Percentiles rank a stretch among this genome's conserved stretches.
These are phyloP conservation scores for Antennarius striatus DNA, from an alignment of 2,113 vertebrate genomes.

Conservation along the genomic window DNA sequence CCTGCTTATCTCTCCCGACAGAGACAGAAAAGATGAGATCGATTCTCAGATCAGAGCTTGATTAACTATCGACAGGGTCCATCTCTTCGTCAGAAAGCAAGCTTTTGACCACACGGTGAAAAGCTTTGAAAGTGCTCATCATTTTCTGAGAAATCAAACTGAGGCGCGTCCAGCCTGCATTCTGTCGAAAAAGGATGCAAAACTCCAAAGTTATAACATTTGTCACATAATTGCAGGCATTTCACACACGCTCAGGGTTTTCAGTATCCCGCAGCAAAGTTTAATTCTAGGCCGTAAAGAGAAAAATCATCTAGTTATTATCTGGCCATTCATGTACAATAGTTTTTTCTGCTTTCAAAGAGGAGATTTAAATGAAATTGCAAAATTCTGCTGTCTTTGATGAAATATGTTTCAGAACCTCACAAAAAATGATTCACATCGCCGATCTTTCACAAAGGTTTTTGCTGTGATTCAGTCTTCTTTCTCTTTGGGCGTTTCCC, in stretches of 20 bases:
- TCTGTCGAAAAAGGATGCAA: background rate
- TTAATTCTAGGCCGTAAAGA: constrained; percentile 23
- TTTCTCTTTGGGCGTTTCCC: too few species aligned
- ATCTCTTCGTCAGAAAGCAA: constrained; percentile 33
- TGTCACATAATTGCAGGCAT: constrained; percentile 28
- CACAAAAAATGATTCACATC: constrained; percentile 1
- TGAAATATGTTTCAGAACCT: constrained; percentile 28
- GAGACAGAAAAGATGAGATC: constrained; percentile 54
- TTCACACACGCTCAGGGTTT: constrained; percentile 25
- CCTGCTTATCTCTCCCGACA: constrained; percentile 42
- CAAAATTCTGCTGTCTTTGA: constrained; percentile 7
- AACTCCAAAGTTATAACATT: constrained; percentile 18
- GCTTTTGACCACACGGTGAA: constrained; percentile 56
- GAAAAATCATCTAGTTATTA: constrained; percentile 3
- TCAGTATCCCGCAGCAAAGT: constrained; percentile 27
- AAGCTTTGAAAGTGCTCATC: constrained; percentile 45
- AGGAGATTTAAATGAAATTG: constrained; percentile 20
- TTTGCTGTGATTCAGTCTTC: background rate
- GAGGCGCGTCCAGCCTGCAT: constrained; percentile 28
- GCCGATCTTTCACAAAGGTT: constrained; percentile 7
- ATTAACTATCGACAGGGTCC: constrained; percentile 67
- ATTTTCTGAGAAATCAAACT: constrained; percentile 49
- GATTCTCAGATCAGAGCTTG: constrained; percentile 60
- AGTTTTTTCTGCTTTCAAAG: background rate
- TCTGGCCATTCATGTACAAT: constrained; percentile 18